Evolutionary conservation across 2,888 invertebrate genomes (phyloP).

Genomic region (Pristionchus japonicus): DNA sequence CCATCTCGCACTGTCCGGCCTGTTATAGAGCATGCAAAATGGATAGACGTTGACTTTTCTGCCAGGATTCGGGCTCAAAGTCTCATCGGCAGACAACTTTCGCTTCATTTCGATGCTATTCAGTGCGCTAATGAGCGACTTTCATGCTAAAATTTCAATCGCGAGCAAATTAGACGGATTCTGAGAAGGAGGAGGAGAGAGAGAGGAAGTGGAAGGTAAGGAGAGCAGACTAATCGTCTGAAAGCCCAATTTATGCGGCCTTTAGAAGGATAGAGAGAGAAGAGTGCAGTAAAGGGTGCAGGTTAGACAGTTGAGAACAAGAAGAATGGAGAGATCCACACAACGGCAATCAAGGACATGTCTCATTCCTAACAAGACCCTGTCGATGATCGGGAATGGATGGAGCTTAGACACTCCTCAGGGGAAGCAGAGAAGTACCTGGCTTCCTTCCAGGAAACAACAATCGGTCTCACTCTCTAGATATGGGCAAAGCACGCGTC

Average conservation of each 20-base stretch:
- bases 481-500: neutral
- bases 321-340: neutral
- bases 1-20: neutral
- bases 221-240: neutral
- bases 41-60: neutral
- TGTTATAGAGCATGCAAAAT: neutral
- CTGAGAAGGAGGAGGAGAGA: neutral
- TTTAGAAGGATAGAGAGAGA: neutral
- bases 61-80: neutral
- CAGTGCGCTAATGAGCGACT: neutral
- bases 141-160: constrained; percentile 22
- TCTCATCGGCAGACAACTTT: neutral
- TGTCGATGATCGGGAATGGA: too few species aligned
- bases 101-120: neutral
- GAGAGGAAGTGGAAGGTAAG: neutral
- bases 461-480: neutral
- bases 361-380: too few species aligned
- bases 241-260: neutral
- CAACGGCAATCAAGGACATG: too few species aligned
- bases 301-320: too few species aligned
- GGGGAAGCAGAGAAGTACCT: too few species aligned
- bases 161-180: neutral
- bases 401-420: too few species aligned
- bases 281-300: neutral
- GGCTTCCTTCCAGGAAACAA: neutral